Percentiles rank a stretch among this genome's conserved stretches.
phyloP scores from a whole-genome alignment of 2,113 vertebrate species.

The Notechis scutatus region DNA sequence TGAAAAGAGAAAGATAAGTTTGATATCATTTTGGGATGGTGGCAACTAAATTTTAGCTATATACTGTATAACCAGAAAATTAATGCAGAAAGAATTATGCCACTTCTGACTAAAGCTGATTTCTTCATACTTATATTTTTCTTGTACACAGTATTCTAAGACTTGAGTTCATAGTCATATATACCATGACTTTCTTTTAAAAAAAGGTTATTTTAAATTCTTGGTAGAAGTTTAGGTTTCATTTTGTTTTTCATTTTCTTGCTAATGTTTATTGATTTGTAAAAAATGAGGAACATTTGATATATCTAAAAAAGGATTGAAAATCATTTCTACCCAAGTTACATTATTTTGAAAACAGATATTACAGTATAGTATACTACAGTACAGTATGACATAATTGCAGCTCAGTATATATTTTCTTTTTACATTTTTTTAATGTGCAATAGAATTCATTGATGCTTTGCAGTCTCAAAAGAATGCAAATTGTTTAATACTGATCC shows the following conservation, averaged over 20 bases:
- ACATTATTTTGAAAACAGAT: neutral
- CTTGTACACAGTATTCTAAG: neutral
- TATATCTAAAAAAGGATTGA: neutral
- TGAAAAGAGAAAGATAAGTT: neutral
- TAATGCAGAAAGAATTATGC: neutral
- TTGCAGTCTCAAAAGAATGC: neutral
- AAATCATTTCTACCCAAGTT: neutral
- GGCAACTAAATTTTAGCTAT: neutral
- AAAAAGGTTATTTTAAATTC: neutral
- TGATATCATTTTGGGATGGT: neutral
- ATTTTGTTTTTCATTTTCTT: neutral
- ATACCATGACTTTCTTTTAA: neutral
- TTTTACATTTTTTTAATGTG: neutral
- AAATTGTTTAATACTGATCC: slow-evolving; percentile 31
- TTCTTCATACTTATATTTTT: neutral
- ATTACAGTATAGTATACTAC: neutral
- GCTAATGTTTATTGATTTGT: neutral
- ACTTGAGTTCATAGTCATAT: neutral
- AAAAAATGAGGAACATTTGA: neutral
- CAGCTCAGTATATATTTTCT: neutral
- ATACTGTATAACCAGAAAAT: neutral
- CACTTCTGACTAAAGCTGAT: neutral
- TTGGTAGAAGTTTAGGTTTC: neutral
- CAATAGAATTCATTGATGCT: neutral
- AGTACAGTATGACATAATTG: neutral